These are phyloP conservation scores for Eupeodes corollae DNA, from an alignment of 1,140 invertebrate species.

Conservation along the genomic window DNA sequence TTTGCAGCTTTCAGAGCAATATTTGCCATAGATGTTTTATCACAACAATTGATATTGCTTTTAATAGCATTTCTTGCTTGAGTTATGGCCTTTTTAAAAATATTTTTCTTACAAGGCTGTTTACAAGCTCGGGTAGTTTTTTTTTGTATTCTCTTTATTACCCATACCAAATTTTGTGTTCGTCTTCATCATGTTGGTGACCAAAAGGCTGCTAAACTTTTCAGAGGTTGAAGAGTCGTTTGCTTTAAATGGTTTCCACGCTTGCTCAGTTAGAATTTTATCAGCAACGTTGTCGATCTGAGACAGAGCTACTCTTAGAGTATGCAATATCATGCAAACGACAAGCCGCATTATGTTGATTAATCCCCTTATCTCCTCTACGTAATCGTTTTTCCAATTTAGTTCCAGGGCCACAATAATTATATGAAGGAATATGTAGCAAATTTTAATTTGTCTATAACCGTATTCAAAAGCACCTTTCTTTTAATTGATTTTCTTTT, in stretches of 20 bases:
- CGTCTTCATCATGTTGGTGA: background rate
- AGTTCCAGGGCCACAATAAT: conserved; percentile 37
- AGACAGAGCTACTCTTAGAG: conserved; percentile 23
- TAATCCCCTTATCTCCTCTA: conserved; percentile 20
- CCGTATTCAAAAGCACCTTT: conserved; percentile 18
- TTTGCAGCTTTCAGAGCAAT: conserved; percentile 6
- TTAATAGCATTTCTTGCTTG: background rate
- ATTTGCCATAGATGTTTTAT: background rate
- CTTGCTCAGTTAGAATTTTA: conserved; percentile 25
- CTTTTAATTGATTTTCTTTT: conserved; percentile 4
- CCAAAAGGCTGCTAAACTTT: background rate
- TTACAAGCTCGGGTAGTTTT: background rate
- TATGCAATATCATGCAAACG: conserved; percentile 31
- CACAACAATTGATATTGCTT: background rate
- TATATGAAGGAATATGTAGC: conserved; percentile 37
- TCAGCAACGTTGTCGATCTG: conserved; percentile 32
- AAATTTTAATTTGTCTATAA: conserved; percentile 34
- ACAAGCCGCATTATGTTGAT: conserved; percentile 21
- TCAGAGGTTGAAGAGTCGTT: conserved; percentile 20
- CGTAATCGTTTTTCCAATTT: conserved; percentile 25
- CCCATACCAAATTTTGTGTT: background rate
- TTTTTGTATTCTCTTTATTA: background rate
- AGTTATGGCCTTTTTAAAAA: background rate
- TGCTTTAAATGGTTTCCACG: conserved; percentile 26
- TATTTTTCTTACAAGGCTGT: background rate